phyloP scores from a whole-genome alignment of 2,113 vertebrate genomes.

The Sterrhoptilus dennistouni region DNA sequence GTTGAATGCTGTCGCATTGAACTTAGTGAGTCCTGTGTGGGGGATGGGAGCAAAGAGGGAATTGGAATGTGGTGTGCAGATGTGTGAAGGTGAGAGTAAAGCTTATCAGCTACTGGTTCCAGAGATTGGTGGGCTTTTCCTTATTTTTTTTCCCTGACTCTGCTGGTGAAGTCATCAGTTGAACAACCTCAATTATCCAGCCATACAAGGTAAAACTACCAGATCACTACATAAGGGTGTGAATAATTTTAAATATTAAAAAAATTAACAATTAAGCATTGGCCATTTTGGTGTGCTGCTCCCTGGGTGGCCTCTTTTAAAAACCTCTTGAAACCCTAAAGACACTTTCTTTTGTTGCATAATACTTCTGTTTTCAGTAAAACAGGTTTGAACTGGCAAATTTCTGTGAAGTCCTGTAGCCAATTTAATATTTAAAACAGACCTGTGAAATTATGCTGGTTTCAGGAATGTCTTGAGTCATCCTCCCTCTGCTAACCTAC shows the following conservation, averaged over 20 bases:
- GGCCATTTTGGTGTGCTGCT: not conserved
- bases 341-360: not conserved
- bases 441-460: not conserved
- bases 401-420: not conserved
- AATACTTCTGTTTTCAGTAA: not conserved
- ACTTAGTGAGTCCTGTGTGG: not conserved
- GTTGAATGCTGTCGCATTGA: not conserved
- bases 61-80: conserved; percentile 47
- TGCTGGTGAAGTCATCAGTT: not conserved
- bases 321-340: not conserved
- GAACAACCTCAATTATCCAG: not conserved
- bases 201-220: not conserved
- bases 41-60: not conserved
- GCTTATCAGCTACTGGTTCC: conserved; percentile 57
- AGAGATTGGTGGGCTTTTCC: not conserved
- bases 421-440: conserved; percentile 12
- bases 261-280: not conserved
- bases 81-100: conserved; percentile 61
- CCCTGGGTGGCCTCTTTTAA: not conserved
- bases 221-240: not conserved
- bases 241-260: not conserved
- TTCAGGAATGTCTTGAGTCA: not conserved
- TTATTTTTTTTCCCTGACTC: not conserved
- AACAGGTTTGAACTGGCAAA: not conserved
- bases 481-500: not conserved